Evolutionary conservation across 2,888 invertebrate species (phyloP), one percentile per base, ranked within the genome.

Genomic region (Tetropium fuscum): DNA sequence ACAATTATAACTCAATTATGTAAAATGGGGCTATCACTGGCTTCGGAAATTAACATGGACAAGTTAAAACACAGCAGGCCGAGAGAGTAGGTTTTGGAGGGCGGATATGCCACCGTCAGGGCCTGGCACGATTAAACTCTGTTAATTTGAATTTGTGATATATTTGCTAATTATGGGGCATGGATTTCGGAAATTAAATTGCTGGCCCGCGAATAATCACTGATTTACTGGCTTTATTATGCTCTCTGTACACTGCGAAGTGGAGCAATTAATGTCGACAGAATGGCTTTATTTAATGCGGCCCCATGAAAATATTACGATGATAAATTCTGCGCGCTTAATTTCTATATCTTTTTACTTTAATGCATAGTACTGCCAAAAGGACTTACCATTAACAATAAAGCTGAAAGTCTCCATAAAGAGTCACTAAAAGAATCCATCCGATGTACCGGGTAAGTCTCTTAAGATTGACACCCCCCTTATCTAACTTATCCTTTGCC

Each of bases 1-100:
- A 78, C 81, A 80, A 81, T 81, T 80, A 81, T 78, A 78, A 81
- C 78, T 80, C 81, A 80, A 81, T 81, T 81, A 80, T 81, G 80
- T 73, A 80, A 80, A 81, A 76, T 73, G 76, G 75, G 73, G 74
- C 76, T 78, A 80, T 80, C 80, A 74, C 76, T 72, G 73, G 68
- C 74, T 77, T 78, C 80, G 82, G 82, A 82, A 81, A 82, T 82
- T 82, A 82, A 80, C 80, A 77, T 73, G 73, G 78, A 72, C 77
- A 72, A 78, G 78, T 79, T 80, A 79, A 80, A 81, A 81, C 78
- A 78, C 71, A 56, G 22, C 48, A 72, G 74, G 74, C 71, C 60
- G 68, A 72, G n/a, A n/a, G n/a, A n/a, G 73, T 22, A 30, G 58
- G 55, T 63, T 66, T 63, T 69, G 49, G 60, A 67, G 69, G 69